phyloP scores from a whole-genome alignment of 2,888 invertebrate species.

The Oscheius myriophilus region DNA sequence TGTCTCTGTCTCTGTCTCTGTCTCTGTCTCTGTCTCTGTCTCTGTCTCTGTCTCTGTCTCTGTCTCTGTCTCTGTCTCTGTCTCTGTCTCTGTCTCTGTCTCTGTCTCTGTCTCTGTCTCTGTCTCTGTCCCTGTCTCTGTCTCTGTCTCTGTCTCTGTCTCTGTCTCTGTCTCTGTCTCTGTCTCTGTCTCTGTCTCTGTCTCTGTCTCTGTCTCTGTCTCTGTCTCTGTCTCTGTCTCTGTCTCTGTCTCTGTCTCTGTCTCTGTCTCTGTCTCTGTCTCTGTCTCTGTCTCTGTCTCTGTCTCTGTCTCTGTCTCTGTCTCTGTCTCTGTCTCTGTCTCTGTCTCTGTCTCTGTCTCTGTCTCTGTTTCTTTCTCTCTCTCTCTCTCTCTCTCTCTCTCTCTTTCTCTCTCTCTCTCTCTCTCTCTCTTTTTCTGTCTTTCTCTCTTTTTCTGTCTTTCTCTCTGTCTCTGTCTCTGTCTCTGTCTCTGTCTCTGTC shows the following conservation, averaged over 20 bases:
- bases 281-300: too few species aligned
- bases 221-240: background rate
- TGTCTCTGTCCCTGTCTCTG: constrained; percentile 4
- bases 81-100: background rate
- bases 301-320: too few species aligned
- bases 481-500: constrained; percentile 2
- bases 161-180: constrained; percentile 3
- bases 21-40: background rate
- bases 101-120: background rate
- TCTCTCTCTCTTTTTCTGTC: background rate
- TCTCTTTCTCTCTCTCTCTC: background rate
- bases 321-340: too few species aligned
- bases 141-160: constrained; percentile 6
- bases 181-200: constrained; percentile 3
- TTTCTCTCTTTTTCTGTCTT: background rate
- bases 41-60: background rate
- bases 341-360: too few species aligned
- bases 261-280: too few species aligned
- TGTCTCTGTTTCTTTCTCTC: too few species aligned
- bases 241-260: background rate
- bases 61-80: too few species aligned
- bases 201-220: background rate
- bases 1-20: background rate
- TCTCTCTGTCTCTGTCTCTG: background rate
- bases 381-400: too few species aligned